Evolutionary conservation across 1,140 invertebrate species (phyloP), one percentile per base, ranked within the genome.

Genomic region (Spodoptera litura): DNA sequence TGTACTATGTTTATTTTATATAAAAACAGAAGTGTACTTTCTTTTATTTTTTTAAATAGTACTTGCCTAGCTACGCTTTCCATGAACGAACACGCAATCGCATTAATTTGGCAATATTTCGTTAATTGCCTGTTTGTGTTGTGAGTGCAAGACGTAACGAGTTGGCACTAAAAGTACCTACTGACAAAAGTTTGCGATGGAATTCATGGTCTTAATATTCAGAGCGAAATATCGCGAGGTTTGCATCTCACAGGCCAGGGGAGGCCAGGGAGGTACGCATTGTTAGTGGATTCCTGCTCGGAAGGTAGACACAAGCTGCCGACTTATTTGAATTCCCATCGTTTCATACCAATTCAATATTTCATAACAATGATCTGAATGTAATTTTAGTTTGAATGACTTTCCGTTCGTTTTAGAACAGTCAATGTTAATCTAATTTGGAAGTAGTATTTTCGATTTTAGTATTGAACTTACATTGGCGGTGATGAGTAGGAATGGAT

Each of bases 191-290:
- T 83, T 87, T 58, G 64, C 76, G 11, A 64, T 64, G 83, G 86
- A 84, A 88, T 88, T 86, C 83, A 81, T 78, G 84, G 91, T 85
- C 88, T 89, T 88, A 93, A 91, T 93, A 91, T 88, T 91, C 87
- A 87, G 87, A 86, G 85, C 83, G 83, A 83, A 88, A 88, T 89
- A 89, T 87, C 83, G 78, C 78, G 77, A 81, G 79, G 52, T 74
- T 80, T 73, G 81, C 80, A 20, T 72, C 73, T 81, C 76, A 68
- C 81, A 72, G 72, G 80, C 71, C 79, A 38, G 55, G 64, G 49
- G 64, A 49, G 68, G 38, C 13, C 27, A 35, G 56, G 49, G 51
- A 74, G 81, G 78, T 83, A 87, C 83, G 88, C 86, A 85, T 88
- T 89, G 88, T 89, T 86, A 87, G 86, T 83, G 71, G 81, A 91